Conservation (phyloP, 1,140 invertebrate species). For the Phortica variegata region DNA sequence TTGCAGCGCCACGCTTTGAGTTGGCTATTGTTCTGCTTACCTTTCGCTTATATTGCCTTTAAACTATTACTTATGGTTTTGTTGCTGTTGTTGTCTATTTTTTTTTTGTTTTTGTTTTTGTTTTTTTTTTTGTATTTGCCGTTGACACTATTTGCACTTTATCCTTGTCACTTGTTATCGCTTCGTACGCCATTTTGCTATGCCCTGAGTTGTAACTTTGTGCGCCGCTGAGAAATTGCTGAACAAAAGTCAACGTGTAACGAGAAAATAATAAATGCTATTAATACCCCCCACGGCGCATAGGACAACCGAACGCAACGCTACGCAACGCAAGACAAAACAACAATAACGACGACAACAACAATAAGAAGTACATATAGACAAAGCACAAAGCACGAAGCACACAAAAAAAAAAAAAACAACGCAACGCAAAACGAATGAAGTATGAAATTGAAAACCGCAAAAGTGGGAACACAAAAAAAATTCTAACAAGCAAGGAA, state of each 20-base stretch:
- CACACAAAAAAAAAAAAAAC: constrained; percentile 5
- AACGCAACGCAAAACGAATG: constrained; percentile 31
- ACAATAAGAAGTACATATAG: constrained; percentile 4
- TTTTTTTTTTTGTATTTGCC: no score
- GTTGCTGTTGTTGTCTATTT: no score
- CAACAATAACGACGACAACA: constrained; percentile 3
- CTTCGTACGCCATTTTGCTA: constrained; percentile 22
- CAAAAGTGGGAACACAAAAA: no score
- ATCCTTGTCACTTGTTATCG: constrained; percentile 50
- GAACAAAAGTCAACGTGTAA: constrained; percentile 53
- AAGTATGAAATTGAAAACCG: constrained; percentile 52
- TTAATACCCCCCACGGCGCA: constrained; percentile 42
- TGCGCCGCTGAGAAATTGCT: constrained; percentile 41
- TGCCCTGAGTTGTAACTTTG: constrained; percentile 13
- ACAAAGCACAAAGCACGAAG: not conserved
- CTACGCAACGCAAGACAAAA: no score
- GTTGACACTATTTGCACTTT: constrained; percentile 46
- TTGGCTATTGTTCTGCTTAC: no score
- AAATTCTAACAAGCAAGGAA: no score
- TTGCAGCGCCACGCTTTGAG: no score
- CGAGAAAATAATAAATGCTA: constrained; percentile 55
- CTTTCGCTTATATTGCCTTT: no score
- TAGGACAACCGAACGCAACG: no score
- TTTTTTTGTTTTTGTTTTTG: no score
- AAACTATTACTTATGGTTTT: no score